Base-by-base conservation (phyloP, 2,797 vertebrate species). In the Lagodon rhomboides region DNA sequence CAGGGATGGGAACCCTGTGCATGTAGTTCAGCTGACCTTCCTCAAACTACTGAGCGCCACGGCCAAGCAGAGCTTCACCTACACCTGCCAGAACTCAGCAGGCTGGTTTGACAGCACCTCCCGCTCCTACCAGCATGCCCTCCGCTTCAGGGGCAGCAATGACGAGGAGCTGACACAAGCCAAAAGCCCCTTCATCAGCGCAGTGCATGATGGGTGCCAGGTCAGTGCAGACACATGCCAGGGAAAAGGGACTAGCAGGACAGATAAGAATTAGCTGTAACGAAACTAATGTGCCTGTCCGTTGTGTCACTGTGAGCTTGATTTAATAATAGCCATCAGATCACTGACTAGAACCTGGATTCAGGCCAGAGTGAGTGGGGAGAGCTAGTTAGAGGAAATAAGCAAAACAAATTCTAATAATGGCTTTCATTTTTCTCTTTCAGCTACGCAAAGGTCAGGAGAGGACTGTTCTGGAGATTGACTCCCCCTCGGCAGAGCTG, bases 1-100 rank as follows among this genome's bases (percentile, higher is more conserved):
- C 25, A 92, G 92, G 0, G 96, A 97, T 0, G 97, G 96, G 34
- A 94, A 89, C n/a, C 91, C 96, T 0, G 95, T 99, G 3, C 95
- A 94, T 1, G 95, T 97, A 61, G 96, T 98, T 0, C 98, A 99
- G 82, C 82, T 99, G 90, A 98, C 96, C 79, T 99, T 99, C 94
- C 94, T 99, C 73, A 97, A 97, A 51, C 87, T 99, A 47, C 92
- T 99, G 80, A 99, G 97, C 0, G 96, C 97, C 75, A 85, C 92
- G 0, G 97, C 96, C 64, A 95, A 62, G 53, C 98, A 99, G 93
- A 95, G 82, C 72, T 97, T 99, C 91, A 97, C 95, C 13, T 96
- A 96, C 77, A 88, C 76, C 83, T 99, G 98, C 94, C 98, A 98
- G 87, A 96, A 98, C 79, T 94, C 96, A 0, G 96, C 91, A 0